A percentile compares a stretch with the other conserved stretches of the same genome.
Conservation (phyloP, 2,888 invertebrate species). For the Acanthoscelides obtectus region DNA sequence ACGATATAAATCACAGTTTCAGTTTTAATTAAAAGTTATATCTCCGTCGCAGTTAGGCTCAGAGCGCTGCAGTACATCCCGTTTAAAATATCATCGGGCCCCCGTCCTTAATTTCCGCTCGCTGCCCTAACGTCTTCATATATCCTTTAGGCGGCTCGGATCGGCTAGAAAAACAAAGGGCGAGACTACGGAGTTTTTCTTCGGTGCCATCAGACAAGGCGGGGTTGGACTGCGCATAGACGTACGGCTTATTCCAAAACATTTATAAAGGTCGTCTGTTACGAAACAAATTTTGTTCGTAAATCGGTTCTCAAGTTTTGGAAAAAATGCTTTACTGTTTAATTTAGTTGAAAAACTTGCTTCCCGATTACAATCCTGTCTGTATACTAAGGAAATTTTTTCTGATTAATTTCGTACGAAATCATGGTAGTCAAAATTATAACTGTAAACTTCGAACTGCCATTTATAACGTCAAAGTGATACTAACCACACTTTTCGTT, state of each 20-base stretch:
- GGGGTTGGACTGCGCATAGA: not conserved
- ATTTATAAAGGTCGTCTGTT: too few relatives aligned
- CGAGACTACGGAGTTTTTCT: not conserved
- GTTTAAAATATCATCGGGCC: conserved; percentile 3
- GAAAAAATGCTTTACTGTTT: too few relatives aligned
- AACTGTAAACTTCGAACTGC: too few relatives aligned
- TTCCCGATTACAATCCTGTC: too few relatives aligned
- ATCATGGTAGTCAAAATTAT: too few relatives aligned
- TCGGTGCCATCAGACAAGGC: not conserved
- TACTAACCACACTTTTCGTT: too few relatives aligned
- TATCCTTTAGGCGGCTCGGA: conserved; percentile 2
- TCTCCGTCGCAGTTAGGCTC: not conserved
- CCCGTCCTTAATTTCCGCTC: conserved; percentile 4
- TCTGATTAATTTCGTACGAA: too few relatives aligned
- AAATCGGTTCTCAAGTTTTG: too few relatives aligned
- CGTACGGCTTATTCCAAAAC: not conserved
- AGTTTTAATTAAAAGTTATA: not conserved
- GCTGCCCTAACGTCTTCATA: conserved; percentile 6
- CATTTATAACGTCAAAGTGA: too few relatives aligned
- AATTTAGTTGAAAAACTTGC: too few relatives aligned
- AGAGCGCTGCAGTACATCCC: not conserved
- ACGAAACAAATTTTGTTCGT: too few relatives aligned
- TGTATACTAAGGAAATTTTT: too few relatives aligned
- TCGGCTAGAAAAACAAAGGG: conserved; percentile 8
- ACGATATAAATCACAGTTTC: not conserved